Conservation (phyloP, 2,888 invertebrate genomes). For the Fabriciana adippe region DNA sequence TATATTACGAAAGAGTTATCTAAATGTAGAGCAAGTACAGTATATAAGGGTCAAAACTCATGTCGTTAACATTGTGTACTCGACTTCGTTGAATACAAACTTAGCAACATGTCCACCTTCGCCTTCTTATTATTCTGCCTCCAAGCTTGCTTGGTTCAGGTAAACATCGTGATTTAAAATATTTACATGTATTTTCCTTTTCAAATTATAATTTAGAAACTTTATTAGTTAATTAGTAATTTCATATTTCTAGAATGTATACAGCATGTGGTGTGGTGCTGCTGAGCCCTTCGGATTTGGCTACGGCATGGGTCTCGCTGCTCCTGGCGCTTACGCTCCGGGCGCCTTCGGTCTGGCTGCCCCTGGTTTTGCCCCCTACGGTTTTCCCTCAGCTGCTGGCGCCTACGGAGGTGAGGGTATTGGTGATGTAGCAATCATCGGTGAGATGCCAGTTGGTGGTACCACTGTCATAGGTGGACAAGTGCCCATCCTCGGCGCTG, state of each 20-base stretch:
- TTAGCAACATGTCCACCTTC: no score
- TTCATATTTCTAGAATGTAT: constrained; percentile 10
- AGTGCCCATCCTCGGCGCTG: constrained; percentile 47
- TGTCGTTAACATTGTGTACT: no score
- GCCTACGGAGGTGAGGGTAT: constrained; percentile 48
- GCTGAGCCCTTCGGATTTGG: constrained; percentile 3
- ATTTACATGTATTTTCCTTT: no score
- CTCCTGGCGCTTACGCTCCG: constrained; percentile 1
- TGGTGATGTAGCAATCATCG: constrained; percentile 49
- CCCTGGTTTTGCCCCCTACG: constrained; percentile 1
- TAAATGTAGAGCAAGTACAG: no score
- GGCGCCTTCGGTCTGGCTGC: background rate
- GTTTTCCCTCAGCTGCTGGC: constrained; percentile 4
- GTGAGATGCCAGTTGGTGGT: constrained; percentile 53
- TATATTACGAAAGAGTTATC: no score
- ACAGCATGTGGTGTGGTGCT: constrained; percentile 1
- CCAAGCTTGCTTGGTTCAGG: no score
- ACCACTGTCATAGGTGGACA: constrained; percentile 44
- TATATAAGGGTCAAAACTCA: no score
- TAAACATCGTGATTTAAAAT: no score
- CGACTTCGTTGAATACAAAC: no score
- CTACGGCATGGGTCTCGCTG: background rate
- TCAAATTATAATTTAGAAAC: background rate
- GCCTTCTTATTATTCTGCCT: no score
- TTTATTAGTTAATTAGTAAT: background rate